Percentiles rank a stretch among this genome's conserved stretches.
phyloP scores from a whole-genome alignment of 2,113 vertebrate genomes.

The Austrofundulus limnaeus region DNA sequence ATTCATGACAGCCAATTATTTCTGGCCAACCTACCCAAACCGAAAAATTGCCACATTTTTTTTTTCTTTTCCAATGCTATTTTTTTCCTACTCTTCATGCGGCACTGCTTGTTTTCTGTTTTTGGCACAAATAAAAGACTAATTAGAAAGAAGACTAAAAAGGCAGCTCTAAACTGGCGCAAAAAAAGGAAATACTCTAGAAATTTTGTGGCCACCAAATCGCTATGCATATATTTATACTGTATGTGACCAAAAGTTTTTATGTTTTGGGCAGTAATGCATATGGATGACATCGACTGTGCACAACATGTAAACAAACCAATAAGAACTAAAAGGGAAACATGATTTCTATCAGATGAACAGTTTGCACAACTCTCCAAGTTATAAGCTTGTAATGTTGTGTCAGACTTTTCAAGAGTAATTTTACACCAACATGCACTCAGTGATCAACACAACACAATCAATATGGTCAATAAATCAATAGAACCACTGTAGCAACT shows the following conservation, averaged over 20 bases:
- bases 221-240: conserved; percentile 21
- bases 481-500: conserved; percentile 48
- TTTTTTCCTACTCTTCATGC: conserved; percentile 39
- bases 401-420: conserved; percentile 20
- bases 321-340: conserved; percentile 22
- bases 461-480: conserved; percentile 60
- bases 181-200: conserved; percentile 32
- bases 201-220: conserved; percentile 42
- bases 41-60: conserved; percentile 57
- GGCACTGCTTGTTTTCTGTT: conserved; percentile 54
- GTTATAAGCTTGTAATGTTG: conserved; percentile 14
- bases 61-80: conserved; percentile 20
- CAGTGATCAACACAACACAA: conserved; percentile 35
- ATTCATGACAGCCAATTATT: conserved; percentile 78
- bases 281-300: not conserved
- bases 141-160: conserved; percentile 54
- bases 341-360: conserved; percentile 6
- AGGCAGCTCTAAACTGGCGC: conserved; percentile 39
- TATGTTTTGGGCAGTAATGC: conserved; percentile 5
- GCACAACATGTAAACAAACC: not conserved
- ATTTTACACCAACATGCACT: conserved; percentile 41
- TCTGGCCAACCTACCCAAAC: conserved; percentile 74
- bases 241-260: not conserved
- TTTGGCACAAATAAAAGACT: conserved; percentile 55
- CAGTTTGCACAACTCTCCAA: not conserved